A percentile compares a stretch with the other conserved stretches of the same genome.
These are phyloP conservation scores for Formica aserva DNA, from an alignment of 2,888 invertebrate species.

Conservation along the genomic window DNA sequence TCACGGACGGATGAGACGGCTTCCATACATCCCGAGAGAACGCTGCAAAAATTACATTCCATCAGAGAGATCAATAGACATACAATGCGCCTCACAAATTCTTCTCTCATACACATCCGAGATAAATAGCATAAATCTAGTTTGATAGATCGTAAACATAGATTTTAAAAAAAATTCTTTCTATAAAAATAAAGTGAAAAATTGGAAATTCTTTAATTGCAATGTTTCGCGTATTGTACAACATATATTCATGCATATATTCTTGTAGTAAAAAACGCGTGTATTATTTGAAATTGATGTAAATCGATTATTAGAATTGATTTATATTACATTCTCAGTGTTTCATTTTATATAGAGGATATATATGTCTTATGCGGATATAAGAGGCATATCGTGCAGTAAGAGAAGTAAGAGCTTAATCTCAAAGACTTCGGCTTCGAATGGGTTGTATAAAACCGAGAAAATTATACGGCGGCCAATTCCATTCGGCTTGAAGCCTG, in stretches of 20 bases:
- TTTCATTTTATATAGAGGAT: background rate
- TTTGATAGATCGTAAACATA: background rate
- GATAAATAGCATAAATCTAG: background rate
- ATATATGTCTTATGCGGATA: background rate
- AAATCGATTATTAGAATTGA: background rate
- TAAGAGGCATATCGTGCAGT: background rate
- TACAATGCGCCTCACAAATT: background rate
- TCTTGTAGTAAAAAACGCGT: background rate
- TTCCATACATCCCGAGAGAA: constrained; percentile 72
- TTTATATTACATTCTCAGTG: background rate
- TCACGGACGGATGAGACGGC: constrained; percentile 72
- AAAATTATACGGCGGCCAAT: constrained; percentile 28
- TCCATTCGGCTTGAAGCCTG: constrained; percentile 16
- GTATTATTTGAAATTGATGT: background rate
- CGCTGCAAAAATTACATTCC: constrained; percentile 68
- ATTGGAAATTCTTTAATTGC: too few relatives aligned
- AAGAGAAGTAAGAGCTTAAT: background rate
- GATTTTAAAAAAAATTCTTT: background rate
- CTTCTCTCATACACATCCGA: background rate
- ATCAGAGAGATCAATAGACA: background rate
- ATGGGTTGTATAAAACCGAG: background rate
- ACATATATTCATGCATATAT: too few relatives aligned
- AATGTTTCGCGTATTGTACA: too few relatives aligned
- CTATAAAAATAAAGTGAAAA: background rate
- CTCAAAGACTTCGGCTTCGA: background rate